Evolutionary conservation across 2,888 invertebrate species (phyloP), one percentile per base, ranked within the genome.

Genomic region (Drosophila aldrichi): DNA sequence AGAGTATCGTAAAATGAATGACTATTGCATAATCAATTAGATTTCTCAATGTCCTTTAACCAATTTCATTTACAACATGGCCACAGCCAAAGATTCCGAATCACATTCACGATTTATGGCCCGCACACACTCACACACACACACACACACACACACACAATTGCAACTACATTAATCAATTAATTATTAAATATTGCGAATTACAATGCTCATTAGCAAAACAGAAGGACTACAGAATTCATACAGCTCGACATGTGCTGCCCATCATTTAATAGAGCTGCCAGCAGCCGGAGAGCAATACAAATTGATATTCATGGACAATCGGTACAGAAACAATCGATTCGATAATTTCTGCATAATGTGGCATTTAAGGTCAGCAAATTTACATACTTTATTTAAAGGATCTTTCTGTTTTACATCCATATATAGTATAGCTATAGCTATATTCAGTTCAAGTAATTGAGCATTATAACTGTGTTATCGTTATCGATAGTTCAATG

Each of bases 1-100:
- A 38, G 51, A 70, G 56, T 60, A 49, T 73, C 73, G 56, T 73
- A 57, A 73, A 74, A 48, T 63, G 59, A 75, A 52, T 73, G 60
- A 67, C 46, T 63, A 75, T 75, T 75, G 74, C 74, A 74, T 74
- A 75, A 74, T 74, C 76, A 74, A 74, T 74, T 74, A 69, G 76
- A 44, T 56, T 69, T 36, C 49, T 36, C 48, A 12, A 41, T 65
- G 48, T 29, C 62, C 66, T 48, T 65, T 36, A 43, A 51, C 49
- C 59, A 58, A 65, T 60, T 60, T 65, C 32, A 52, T 44, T 63
- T 29, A 41, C 38, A 51, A 4, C 40, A 8, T 40, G 20, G 40
- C 40, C 38, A 51, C 29, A 41, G 34, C 51, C 51, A 52, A 52
- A 52, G 36, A 61, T 51, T 51, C 25, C 2, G 12, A 25, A 20